phyloP scores from a whole-genome alignment of 2,797 vertebrate species.

The Enteromius afrohamiltoni region DNA sequence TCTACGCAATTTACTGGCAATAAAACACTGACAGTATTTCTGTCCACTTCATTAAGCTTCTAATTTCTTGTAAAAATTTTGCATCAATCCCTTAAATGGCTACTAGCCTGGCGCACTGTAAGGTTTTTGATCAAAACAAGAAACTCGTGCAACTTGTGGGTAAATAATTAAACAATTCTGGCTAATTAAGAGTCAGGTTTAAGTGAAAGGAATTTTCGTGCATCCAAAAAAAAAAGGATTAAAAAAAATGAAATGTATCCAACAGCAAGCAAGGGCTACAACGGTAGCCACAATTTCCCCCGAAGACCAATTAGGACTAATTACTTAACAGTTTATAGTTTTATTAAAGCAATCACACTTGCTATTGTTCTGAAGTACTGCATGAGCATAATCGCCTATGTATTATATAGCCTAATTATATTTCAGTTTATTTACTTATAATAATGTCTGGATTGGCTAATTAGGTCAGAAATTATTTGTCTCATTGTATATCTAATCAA shows the following conservation, averaged over 20 bases:
- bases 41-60: conserved; percentile 93
- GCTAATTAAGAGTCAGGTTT: neutral
- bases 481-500: neutral
- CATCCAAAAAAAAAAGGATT: neutral
- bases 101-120: conserved; percentile 78
- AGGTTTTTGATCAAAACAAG: conserved; percentile 57
- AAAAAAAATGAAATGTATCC: neutral
- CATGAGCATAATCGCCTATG: neutral
- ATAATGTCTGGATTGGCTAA: neutral
- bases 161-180: neutral
- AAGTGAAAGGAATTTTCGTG: neutral
- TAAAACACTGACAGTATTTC: conserved; percentile 91
- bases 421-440: neutral
- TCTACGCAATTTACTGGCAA: conserved; percentile 90
- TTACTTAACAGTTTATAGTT: neutral
- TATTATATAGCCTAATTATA: neutral
- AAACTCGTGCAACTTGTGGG: neutral
- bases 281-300: neutral
- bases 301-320: neutral
- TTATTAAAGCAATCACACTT: neutral
- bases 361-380: neutral
- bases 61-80: conserved; percentile 92
- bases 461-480: neutral
- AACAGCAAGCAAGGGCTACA: too few relatives aligned
- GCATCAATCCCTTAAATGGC: conserved; percentile 90